phyloP scores from a whole-genome alignment of 2,888 invertebrate genomes.

The Thymelicus lineola region DNA sequence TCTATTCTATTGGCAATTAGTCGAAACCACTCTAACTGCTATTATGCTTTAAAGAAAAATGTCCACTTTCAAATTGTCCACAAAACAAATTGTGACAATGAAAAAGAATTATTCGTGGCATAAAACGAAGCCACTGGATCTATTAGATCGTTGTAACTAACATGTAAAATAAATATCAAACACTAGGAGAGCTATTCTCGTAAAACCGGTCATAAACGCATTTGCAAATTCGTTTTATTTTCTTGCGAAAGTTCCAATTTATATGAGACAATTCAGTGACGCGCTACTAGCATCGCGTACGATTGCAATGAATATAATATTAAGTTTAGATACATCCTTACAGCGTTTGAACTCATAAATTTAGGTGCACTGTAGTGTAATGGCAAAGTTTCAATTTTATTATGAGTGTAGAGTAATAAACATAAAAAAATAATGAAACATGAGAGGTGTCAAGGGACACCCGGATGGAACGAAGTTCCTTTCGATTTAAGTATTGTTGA shows the following conservation, averaged over 20 bases:
- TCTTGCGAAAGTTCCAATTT: neutral
- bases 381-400: neutral
- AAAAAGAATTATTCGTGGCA: neutral
- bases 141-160: neutral
- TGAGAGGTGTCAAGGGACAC: no score
- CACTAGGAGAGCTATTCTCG: neutral
- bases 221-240: slow-evolving; percentile 7
- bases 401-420: neutral
- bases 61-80: no score
- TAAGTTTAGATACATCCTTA: neutral
- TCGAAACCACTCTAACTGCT: no score
- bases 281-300: neutral
- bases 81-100: no score
- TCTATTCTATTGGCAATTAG: no score
- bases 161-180: neutral
- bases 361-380: neutral
- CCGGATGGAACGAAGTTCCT: no score
- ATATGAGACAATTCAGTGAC: neutral
- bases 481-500: no score
- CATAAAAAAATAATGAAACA: no score
- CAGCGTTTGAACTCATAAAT: neutral
- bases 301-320: slow-evolving; percentile 1
- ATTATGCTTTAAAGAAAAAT: no score
- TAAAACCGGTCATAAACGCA: neutral
- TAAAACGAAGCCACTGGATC: neutral